A percentile compares a stretch with the other conserved stretches of the same genome.
Conservation (phyloP, 2,113 vertebrate species). For the Balaenoptera acutorostrata region DNA sequence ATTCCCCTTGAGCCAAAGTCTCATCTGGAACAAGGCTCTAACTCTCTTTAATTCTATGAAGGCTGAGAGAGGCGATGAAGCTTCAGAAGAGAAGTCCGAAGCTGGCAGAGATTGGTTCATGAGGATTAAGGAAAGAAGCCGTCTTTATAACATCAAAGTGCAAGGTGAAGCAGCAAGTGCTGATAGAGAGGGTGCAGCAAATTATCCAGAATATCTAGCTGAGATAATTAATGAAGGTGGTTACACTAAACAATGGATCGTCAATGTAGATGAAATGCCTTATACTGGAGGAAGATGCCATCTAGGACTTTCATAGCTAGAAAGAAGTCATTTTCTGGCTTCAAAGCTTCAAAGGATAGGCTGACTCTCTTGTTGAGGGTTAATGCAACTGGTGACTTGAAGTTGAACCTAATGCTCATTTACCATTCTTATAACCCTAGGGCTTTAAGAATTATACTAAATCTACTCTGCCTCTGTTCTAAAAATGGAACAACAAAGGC, state of each 20-base stretch:
- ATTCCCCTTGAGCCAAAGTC: background rate
- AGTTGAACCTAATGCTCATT: background rate
- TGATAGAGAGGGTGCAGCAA: background rate
- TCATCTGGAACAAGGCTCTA: background rate
- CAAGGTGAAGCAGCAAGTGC: background rate
- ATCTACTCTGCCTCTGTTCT: background rate
- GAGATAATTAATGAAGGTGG: background rate
- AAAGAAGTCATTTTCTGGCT: background rate
- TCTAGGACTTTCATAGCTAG: background rate
- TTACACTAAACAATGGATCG: background rate
- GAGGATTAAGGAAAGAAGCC: background rate
- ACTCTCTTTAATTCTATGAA: background rate
- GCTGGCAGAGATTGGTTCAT: background rate
- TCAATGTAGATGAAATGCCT: background rate
- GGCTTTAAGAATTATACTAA: background rate
- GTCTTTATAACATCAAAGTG: background rate
- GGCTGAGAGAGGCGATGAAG: background rate
- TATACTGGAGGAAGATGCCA: background rate
- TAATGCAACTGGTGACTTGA: background rate
- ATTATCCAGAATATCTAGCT: background rate
- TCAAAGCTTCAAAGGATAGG: background rate
- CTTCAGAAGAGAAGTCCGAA: background rate
- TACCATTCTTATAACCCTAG: background rate
- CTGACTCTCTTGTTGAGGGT: background rate
- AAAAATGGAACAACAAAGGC: background rate